Conservation (phyloP, 2,888 invertebrate species). For the Phlogophora meticulosa region DNA sequence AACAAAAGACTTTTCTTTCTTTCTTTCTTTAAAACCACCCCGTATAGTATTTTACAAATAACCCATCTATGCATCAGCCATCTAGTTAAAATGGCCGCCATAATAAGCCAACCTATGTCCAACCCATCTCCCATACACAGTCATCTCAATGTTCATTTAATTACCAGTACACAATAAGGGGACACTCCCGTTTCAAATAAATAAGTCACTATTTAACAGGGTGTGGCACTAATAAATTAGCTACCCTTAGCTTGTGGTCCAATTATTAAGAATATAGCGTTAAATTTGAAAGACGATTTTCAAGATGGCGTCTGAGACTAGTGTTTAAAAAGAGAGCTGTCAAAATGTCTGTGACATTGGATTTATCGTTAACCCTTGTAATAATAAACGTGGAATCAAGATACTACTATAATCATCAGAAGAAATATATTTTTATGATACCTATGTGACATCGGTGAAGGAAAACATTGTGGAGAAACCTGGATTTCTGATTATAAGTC, state of each 20-base stretch:
- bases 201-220: constrained; percentile 65
- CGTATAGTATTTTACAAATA: too few relatives aligned
- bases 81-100: neutral
- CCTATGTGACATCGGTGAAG: too few relatives aligned
- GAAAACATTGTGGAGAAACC: too few relatives aligned
- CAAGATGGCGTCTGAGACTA: constrained; percentile 13
- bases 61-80: neutral
- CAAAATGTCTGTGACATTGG: neutral
- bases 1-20: too few relatives aligned
- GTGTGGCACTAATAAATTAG: constrained; percentile 64
- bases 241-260: constrained; percentile 53
- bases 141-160: constrained; percentile 48
- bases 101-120: constrained; percentile 12
- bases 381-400: too few relatives aligned
- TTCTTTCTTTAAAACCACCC: too few relatives aligned
- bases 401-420: too few relatives aligned
- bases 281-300: neutral
- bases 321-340: neutral
- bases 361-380: too few relatives aligned
- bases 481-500: too few relatives aligned
- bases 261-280: constrained; percentile 13
- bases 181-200: constrained; percentile 56
- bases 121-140: constrained; percentile 31
- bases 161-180: constrained; percentile 42
- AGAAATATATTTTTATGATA: too few relatives aligned